Conservation (phyloP, 1,140 invertebrate species). For the Cephus cinctus region DNA sequence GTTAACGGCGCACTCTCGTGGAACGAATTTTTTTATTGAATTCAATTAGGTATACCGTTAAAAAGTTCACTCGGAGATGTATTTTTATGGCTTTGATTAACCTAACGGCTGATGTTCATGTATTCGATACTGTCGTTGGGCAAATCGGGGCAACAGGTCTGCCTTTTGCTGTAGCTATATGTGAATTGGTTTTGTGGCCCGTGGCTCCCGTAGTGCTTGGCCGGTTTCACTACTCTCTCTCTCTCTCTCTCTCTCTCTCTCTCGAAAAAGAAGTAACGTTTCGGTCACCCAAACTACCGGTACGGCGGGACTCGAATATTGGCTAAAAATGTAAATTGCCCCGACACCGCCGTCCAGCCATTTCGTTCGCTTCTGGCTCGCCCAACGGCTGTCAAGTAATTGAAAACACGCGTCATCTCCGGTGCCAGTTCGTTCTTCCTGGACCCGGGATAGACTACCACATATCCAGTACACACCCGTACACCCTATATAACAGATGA, state of each 20-base stretch:
- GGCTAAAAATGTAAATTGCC: conserved; percentile 50
- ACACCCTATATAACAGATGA: no score
- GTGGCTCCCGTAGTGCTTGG: conserved; percentile 7
- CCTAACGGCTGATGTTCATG: no score
- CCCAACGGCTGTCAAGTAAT: conserved; percentile 34
- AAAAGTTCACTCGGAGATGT: no score
- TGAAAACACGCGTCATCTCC: conserved; percentile 45
- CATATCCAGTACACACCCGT: no score
- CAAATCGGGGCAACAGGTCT: conserved; percentile 34
- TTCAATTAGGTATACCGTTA: no score
- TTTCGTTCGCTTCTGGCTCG: conserved; percentile 16
- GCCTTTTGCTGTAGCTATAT: conserved; percentile 9
- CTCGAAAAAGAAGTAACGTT: background rate
- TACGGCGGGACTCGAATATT: conserved; percentile 29
- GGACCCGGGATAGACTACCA: no score
- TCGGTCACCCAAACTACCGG: background rate
- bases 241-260: background rate
- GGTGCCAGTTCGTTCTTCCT: conserved; percentile 9
- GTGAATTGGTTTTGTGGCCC: background rate
- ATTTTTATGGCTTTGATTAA: no score
- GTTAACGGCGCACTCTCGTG: no score
- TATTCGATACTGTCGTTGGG: no score
- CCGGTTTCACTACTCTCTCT: conserved; percentile 6
- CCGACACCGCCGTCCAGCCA: conserved; percentile 16
- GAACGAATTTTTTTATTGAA: no score